These are phyloP conservation scores for Apistogramma diplotaenia DNA, from an alignment of 2,113 vertebrate species.

Conservation along the genomic window DNA sequence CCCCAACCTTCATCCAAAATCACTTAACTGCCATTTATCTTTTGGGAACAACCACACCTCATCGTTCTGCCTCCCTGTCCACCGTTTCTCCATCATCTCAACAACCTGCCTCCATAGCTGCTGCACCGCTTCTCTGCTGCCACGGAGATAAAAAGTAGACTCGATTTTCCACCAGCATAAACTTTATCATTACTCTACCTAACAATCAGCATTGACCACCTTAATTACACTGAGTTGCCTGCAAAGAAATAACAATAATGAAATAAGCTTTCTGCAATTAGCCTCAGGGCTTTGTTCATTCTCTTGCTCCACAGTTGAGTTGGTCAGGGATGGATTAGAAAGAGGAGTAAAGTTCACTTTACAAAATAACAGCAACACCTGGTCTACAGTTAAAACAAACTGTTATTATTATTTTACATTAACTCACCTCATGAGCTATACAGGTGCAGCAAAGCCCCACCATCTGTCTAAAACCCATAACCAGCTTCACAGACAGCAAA, in stretches of 20 bases:
- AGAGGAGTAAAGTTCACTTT: background rate
- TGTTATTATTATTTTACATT: background rate
- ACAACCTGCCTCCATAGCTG: background rate
- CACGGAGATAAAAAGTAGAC: background rate
- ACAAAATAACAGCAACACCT: background rate
- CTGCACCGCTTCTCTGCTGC: background rate
- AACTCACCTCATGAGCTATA: background rate
- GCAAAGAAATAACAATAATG: background rate
- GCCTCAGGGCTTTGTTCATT: background rate
- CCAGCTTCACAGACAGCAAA: background rate
- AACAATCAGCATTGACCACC: background rate
- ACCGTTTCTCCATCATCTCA: background rate
- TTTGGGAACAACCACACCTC: background rate
- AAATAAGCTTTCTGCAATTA: background rate
- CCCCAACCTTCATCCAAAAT: background rate
- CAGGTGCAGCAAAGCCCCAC: background rate
- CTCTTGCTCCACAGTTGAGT: background rate
- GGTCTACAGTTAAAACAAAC: background rate
- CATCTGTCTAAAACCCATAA: background rate
- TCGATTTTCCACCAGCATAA: background rate
- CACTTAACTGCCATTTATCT: background rate
- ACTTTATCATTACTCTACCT: background rate
- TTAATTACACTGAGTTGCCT: background rate
- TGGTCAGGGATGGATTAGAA: background rate
- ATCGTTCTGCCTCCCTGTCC: background rate